phyloP scores from a whole-genome alignment of 2,797 vertebrate genomes.

The Pangasius mekongensis region DNA sequence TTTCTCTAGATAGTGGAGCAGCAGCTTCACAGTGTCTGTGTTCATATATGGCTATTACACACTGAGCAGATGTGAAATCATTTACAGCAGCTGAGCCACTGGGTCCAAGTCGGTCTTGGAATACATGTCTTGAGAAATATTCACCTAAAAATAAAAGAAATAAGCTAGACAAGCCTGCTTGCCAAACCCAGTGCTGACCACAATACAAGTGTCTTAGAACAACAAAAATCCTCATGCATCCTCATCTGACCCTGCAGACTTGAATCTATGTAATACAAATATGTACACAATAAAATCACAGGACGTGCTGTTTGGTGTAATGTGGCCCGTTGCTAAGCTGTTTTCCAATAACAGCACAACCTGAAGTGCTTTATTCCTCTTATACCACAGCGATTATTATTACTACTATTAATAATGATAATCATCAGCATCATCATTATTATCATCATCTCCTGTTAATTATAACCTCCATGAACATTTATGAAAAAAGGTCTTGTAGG shows the following conservation, averaged over 20 bases:
- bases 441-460: not conserved
- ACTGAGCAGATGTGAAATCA: not conserved
- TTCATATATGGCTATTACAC: conserved; percentile 43
- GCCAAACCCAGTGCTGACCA: not conserved
- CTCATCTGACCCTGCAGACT: not conserved
- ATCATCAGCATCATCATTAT: not conserved
- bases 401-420: not conserved
- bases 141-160: not conserved
- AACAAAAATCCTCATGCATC: not conserved
- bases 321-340: rapidly evolving
- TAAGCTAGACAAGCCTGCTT: not conserved
- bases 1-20: not conserved
- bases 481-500: not conserved
- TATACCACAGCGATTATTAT: not conserved
- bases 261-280: not conserved
- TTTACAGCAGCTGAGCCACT: conserved; percentile 5
- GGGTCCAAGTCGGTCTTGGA: not conserved
- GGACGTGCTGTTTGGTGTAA: not conserved
- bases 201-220: no score
- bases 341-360: not conserved
- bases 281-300: not conserved
- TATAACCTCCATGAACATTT: not conserved
- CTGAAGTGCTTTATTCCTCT: not conserved
- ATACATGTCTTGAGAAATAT: not conserved
- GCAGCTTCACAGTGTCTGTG: not conserved